Evolutionary conservation across 2,888 invertebrate species (phyloP).

Genomic region (Meloe dianella): DNA sequence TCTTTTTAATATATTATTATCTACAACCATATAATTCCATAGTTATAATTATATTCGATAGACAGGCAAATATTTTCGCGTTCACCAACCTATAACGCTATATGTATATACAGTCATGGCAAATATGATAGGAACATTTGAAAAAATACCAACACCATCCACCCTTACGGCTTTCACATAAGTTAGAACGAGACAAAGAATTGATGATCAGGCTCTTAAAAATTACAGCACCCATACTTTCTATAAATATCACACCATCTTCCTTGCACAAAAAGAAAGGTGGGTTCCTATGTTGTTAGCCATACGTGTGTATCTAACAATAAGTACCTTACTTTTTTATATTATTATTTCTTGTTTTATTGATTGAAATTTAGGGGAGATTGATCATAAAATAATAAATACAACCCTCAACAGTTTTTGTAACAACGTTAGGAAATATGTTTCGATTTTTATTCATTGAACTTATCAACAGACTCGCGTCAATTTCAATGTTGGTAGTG

Average conservation of each 20-base stretch:
- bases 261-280: too few relatives aligned
- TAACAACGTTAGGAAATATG: not conserved
- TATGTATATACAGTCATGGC: too few relatives aligned
- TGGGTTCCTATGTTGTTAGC: too few relatives aligned
- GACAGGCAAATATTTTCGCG: conserved; percentile 40
- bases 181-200: too few relatives aligned
- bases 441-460: conserved; percentile 9
- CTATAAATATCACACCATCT: too few relatives aligned
- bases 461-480: not conserved
- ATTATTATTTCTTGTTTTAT: conserved; percentile 9
- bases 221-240: too few relatives aligned
- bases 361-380: not conserved
- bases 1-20: not conserved
- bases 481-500: not conserved
- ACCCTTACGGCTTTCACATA: too few relatives aligned
- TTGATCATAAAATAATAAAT: not conserved
- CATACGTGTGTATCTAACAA: too few relatives aligned
- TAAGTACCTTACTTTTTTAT: conserved; percentile 19
- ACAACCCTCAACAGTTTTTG: not conserved
- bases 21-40: not conserved
- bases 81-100: conserved; percentile 36
- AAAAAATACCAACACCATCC: too few relatives aligned
- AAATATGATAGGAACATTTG: too few relatives aligned
- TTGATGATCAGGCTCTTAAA: too few relatives aligned
- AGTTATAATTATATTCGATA: conserved; percentile 36